phyloP scores from a whole-genome alignment of 2,888 invertebrate genomes.

The Idaea biselata region DNA sequence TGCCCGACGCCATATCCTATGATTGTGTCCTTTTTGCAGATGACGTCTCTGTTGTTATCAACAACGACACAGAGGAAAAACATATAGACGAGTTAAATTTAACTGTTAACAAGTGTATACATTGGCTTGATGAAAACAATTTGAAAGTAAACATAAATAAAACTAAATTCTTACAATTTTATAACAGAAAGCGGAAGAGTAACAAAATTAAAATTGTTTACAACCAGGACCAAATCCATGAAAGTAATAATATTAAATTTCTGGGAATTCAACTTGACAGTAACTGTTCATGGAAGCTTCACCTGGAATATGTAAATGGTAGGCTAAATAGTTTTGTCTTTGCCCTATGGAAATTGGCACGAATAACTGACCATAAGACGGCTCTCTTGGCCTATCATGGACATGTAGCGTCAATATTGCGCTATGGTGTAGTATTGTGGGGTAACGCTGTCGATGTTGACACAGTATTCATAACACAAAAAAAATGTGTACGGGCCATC shows the following conservation, averaged over 20 bases:
- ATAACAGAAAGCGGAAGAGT: neutral
- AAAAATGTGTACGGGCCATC: conserved; percentile 2
- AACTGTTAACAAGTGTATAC: neutral
- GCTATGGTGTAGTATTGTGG: conserved; percentile 5
- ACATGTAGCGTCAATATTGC: neutral
- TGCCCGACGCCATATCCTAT: neutral
- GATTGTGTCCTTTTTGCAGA: conserved; percentile 4
- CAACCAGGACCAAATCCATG: neutral
- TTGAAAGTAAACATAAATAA: neutral
- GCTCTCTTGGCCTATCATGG: conserved; percentile 4
- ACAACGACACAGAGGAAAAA: neutral
- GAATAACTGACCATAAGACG: neutral
- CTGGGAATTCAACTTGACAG: neutral
- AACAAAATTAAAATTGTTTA: neutral
- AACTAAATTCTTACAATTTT: conserved; percentile 1
- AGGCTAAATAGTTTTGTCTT: conserved; percentile 2
- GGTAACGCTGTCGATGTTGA: neutral
- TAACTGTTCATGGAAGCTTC: conserved; percentile 1
- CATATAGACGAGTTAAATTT: neutral
- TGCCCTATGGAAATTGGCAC: neutral
- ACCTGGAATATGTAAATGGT: neutral
- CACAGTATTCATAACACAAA: neutral
- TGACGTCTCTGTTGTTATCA: conserved; percentile 2
- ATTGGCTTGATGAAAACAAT: conserved; percentile 1
- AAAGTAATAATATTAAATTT: neutral